Conservation (phyloP, 2,113 vertebrate genomes). For the Agapornis roseicollis region DNA sequence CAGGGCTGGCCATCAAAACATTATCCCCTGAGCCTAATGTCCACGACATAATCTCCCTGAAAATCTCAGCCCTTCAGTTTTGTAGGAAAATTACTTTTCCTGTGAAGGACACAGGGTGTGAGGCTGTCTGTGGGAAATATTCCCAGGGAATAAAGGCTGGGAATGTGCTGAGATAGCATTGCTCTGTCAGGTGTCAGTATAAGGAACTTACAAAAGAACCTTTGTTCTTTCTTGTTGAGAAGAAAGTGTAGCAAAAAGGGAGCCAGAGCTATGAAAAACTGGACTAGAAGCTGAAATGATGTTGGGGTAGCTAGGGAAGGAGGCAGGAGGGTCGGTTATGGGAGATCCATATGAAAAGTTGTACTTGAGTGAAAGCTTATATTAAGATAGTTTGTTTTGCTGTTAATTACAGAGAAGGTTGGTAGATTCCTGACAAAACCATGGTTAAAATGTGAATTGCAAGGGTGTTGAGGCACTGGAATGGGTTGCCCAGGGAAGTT, state of each 20-base stretch:
- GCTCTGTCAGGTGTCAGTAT: neutral
- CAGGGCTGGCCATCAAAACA: neutral
- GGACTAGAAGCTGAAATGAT: neutral
- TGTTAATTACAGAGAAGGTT: neutral
- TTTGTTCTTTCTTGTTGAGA: neutral
- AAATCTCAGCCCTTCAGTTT: neutral
- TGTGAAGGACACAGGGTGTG: neutral
- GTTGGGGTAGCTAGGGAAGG: neutral
- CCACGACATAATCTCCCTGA: neutral
- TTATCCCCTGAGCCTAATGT: neutral
- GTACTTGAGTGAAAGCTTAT: neutral
- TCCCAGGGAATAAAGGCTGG: neutral
- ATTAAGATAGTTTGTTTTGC: neutral
- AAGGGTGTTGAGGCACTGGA: too few relatives aligned
- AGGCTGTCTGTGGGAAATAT: neutral
- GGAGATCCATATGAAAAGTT: neutral
- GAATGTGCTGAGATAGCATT: neutral
- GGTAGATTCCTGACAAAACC: too few relatives aligned
- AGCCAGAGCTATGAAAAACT: neutral
- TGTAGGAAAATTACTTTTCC: neutral
- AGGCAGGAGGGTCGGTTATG: neutral
- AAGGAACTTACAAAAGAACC: neutral
- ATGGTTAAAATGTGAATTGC: too few relatives aligned
- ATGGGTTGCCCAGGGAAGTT: too few relatives aligned
- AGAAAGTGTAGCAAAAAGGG: neutral